phyloP scores from a whole-genome alignment of 2,113 vertebrate genomes.

The Spizaetus ornatus region DNA sequence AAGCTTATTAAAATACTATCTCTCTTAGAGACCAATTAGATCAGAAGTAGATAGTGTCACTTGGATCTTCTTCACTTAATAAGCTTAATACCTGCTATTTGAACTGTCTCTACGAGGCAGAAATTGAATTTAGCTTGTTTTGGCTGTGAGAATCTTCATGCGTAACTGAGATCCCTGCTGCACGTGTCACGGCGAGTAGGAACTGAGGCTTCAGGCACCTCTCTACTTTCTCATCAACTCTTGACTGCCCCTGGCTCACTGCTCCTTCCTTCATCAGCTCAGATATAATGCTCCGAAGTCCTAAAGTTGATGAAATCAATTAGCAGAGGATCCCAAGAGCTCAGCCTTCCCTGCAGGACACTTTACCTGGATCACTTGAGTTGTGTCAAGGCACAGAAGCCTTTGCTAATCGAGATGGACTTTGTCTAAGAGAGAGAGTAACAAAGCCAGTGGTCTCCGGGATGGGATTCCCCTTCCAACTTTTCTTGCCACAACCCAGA shows the following conservation, averaged over 20 bases:
- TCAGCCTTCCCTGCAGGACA: neutral
- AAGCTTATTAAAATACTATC: neutral
- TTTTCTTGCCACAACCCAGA: neutral
- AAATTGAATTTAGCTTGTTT: neutral
- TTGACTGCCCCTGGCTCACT: neutral
- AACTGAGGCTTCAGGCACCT: neutral
- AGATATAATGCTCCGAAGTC: neutral
- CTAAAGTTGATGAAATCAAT: neutral
- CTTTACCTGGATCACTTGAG: neutral
- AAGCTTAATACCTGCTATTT: neutral
- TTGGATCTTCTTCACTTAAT: neutral
- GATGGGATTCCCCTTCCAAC: neutral
- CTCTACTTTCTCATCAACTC: neutral
- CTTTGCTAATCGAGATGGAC: neutral
- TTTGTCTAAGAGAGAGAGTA: neutral
- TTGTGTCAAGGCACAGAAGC: neutral
- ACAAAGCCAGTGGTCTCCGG: neutral
- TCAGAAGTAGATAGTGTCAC: neutral
- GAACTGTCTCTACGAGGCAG: neutral
- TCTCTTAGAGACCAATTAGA: neutral
- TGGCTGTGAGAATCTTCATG: neutral
- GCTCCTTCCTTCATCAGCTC: neutral
- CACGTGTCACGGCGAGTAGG: accelerated
- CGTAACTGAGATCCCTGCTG: neutral
- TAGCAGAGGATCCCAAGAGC: neutral